phyloP scores from a whole-genome alignment of 2,113 vertebrate genomes.

The Paramormyrops kingsleyae region DNA sequence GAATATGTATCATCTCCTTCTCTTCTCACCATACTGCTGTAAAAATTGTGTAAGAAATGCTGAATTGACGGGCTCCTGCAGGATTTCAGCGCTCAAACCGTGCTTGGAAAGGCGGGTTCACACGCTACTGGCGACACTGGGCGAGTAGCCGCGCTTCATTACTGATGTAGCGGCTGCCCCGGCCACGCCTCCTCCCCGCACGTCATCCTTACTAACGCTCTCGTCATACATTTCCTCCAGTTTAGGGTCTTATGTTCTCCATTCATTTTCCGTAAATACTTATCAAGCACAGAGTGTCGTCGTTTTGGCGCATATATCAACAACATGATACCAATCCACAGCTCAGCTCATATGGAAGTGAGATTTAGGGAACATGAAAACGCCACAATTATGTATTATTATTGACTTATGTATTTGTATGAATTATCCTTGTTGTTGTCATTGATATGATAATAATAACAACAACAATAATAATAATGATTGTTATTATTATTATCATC shows the following conservation, averaged over 20 bases:
- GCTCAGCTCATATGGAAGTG: neutral
- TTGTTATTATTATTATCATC: no score
- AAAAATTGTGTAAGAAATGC: neutral
- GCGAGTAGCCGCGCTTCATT: neutral
- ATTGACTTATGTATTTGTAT: neutral
- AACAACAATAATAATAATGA: neutral
- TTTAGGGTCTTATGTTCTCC: neutral
- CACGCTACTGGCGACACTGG: neutral
- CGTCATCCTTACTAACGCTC: neutral
- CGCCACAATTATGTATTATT: neutral
- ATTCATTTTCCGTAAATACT: neutral
- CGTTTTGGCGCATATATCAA: no score
- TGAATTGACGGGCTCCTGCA: no score
- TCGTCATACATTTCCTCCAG: neutral
- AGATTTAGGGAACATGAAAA: neutral
- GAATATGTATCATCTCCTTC: conserved; percentile 60
- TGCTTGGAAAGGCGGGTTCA: neutral
- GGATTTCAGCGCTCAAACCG: neutral
- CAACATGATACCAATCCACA: no score
- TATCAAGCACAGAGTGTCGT: neutral
- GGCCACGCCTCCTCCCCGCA: neutral
- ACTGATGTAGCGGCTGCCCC: neutral
- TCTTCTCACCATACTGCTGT: conserved; percentile 56
- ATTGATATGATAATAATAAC: neutral
- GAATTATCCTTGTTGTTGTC: neutral